These are phyloP conservation scores for Noctua pronuba DNA, from an alignment of 2,888 invertebrate genomes.

Conservation along the genomic window DNA sequence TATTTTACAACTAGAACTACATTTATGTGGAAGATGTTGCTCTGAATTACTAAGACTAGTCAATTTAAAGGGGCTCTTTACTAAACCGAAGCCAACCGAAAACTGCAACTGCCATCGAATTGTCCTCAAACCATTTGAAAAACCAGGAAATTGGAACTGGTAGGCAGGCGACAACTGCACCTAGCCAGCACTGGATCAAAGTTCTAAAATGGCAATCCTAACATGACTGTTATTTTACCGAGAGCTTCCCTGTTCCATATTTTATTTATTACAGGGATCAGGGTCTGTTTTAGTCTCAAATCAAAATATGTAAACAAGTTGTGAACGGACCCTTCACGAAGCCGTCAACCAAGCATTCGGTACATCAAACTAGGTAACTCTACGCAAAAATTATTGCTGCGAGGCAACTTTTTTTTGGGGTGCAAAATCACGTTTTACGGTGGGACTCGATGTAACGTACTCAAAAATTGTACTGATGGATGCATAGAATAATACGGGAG, in stretches of 20 bases:
- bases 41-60: not conserved
- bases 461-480: no score
- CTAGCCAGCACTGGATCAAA: not conserved
- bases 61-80: no score
- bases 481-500: no score
- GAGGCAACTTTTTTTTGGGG: no score
- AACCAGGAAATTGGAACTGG: not conserved
- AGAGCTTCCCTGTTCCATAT: not conserved
- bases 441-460: no score
- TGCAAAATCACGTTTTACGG: no score
- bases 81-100: not conserved
- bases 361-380: no score
- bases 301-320: not conserved
- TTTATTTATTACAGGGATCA: not conserved
- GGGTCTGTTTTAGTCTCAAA: not conserved
- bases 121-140: not conserved
- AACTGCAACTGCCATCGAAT: not conserved
- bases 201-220: not conserved
- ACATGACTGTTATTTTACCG: not conserved
- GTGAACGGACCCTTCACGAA: no score
- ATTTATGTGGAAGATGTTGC: not conserved
- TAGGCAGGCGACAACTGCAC: not conserved
- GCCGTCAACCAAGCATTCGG: no score
- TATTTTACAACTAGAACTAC: no score
- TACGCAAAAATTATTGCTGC: no score